Evolutionary conservation across 2,797 vertebrate species (phyloP), one percentile per base, ranked within the genome.

Genomic region (Pristis pectinata): DNA sequence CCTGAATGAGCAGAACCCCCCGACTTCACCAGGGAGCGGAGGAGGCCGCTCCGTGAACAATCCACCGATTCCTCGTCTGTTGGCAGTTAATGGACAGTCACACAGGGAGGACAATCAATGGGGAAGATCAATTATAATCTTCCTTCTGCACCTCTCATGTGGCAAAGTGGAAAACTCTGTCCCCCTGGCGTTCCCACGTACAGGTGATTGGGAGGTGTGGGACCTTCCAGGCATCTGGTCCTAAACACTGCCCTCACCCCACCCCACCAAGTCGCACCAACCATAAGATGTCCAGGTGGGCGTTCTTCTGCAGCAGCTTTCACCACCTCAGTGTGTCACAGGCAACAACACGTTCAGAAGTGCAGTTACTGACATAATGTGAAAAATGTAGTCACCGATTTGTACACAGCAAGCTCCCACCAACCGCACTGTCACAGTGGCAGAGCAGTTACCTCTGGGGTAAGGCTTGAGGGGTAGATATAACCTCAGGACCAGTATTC

Each of bases 31-130:
- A 22, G 27, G 41, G 41, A 30, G 27, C 13, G 37, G 15, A 44
- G 37, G 2, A 1, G 67, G 70, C n/a, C 1, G 3, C 13, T 13
- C 30, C 30, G 24, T 91, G 53, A 1, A 30, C 37, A 91, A 5
- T 30, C 93, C 34, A 67, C 70, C 0, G 1, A 53, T 2, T 30
- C 30, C 64, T 53, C 41, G 67, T 37, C 85, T 64, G 56, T 79
- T 79, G 72, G 79, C 77, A 93, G 93, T 93, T 72, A 56, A 76
- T 19, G 67, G 94, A 27, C 6, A 24, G 94, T 17, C 79, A 76
- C 76, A 79, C 37, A 17, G n/a, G 8, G n/a, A 79, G 15, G 19
- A 19, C 10, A 17, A 41, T 2, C 15, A 17, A 15, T 15, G n/a
- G n/a, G 13, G 74, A 77, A 77, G 10, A 10, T 13, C 74, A 13